These are phyloP conservation scores for Takifugu rubripes DNA, from an alignment of 2,797 vertebrate genomes.

Conservation along the genomic window DNA sequence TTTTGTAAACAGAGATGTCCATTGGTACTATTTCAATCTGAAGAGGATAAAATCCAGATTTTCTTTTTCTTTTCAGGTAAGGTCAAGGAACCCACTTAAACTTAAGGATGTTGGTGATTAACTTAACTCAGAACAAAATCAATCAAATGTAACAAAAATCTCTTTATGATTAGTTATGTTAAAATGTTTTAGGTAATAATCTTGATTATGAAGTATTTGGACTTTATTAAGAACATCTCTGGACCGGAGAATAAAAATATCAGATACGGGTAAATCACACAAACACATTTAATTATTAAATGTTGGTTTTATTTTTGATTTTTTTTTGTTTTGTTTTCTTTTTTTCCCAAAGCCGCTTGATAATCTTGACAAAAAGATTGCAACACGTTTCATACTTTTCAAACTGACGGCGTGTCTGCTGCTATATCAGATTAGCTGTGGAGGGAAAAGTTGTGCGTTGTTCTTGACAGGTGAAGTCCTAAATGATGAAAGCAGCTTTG, in stretches of 20 bases:
- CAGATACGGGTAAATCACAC: slow-evolving; percentile 29
- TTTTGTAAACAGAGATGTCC: too few species aligned
- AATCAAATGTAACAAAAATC: too few species aligned
- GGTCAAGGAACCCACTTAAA: too few species aligned
- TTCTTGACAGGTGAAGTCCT: slow-evolving; percentile 65
- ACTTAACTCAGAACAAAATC: too few species aligned
- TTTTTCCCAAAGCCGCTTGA: slow-evolving; percentile 70
- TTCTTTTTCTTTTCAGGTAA: too few species aligned
- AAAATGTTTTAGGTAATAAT: too few species aligned
- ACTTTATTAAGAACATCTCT: neutral
- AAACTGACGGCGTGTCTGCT: slow-evolving; percentile 68
- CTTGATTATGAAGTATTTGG: neutral
- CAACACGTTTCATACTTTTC: slow-evolving; percentile 75
- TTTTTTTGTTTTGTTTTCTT: slow-evolving; percentile 48
- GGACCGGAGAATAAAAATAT: slow-evolving; percentile 11
- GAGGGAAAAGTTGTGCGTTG: slow-evolving; percentile 69
- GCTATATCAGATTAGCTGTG: slow-evolving; percentile 72
- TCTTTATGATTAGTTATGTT: too few species aligned
- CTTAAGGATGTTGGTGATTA: too few species aligned
- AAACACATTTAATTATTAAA: slow-evolving; percentile 72
- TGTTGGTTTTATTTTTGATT: slow-evolving; percentile 73
- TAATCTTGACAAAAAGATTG: slow-evolving; percentile 74
- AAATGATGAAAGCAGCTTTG: slow-evolving; percentile 72
- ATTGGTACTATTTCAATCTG: too few species aligned
- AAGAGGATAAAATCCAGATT: too few species aligned